Conservation (phyloP, 2,888 invertebrate species). For the Caenorhabditis drosophilae region DNA sequence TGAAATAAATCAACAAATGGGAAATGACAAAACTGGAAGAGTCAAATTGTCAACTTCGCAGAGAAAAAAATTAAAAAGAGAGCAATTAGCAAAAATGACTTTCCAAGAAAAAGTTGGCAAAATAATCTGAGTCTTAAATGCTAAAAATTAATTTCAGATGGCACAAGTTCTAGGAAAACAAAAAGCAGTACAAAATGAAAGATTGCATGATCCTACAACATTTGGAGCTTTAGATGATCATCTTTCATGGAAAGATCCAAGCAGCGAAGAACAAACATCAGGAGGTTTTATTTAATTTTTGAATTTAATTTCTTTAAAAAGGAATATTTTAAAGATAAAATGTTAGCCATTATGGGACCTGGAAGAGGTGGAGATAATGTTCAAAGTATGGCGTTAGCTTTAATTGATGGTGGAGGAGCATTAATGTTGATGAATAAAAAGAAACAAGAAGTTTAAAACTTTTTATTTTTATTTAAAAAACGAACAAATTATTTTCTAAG, state of each 20-base stretch:
- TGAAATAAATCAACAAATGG: not conserved
- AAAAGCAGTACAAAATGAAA: slow-evolving; percentile 38
- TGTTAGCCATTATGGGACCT: slow-evolving; percentile 55
- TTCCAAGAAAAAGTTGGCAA: slow-evolving; percentile 28
- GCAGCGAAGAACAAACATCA: slow-evolving; percentile 25
- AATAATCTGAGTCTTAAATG: too few relatives aligned
- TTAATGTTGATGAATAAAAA: slow-evolving; percentile 43
- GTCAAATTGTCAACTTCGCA: slow-evolving; percentile 31
- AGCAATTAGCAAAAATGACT: slow-evolving; percentile 22
- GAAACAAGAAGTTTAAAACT: slow-evolving; percentile 10
- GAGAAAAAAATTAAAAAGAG: slow-evolving; percentile 33
- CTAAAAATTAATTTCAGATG: slow-evolving; percentile 39
- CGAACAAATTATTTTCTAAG: not conserved
- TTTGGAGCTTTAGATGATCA: slow-evolving; percentile 43
- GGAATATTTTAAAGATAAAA: slow-evolving; percentile 16
- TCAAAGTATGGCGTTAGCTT: slow-evolving; percentile 55
- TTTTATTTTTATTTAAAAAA: not conserved
- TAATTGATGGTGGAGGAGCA: slow-evolving; percentile 52
- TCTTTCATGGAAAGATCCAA: slow-evolving; percentile 32
- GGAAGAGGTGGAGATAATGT: slow-evolving; percentile 44
- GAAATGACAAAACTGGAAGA: slow-evolving; percentile 1
- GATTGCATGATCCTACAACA: slow-evolving; percentile 33
- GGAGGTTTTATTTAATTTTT: too few relatives aligned
- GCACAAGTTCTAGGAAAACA: slow-evolving; percentile 30
- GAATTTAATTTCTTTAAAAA: slow-evolving; percentile 1